Evolutionary conservation across 64 coral and sea anemone species (phyloP).

Genomic region (Pocillopora damicornis): DNA sequence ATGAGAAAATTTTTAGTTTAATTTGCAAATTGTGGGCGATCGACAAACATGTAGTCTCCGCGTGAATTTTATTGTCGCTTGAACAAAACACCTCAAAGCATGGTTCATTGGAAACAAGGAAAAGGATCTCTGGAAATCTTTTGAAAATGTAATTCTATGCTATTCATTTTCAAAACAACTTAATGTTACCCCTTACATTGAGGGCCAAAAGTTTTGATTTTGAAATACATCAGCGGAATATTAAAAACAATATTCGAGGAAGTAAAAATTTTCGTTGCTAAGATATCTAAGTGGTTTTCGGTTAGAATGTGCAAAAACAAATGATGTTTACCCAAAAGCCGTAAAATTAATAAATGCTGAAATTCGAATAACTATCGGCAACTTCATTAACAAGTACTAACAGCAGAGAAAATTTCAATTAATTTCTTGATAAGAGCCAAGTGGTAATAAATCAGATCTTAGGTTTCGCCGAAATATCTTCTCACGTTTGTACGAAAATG

Average conservation of each 20-base stretch:
- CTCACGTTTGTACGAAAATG: background rate
- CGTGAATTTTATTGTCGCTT: background rate
- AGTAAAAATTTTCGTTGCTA: background rate
- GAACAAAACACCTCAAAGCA: background rate
- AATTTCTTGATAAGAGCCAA: conserved; percentile 27
- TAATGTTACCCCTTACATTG: background rate
- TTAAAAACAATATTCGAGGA: background rate
- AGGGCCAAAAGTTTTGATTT: background rate
- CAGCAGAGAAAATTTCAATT: conserved; percentile 34
- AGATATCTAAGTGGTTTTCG: conserved; percentile 6
- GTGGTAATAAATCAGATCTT: background rate
- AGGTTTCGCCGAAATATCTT: background rate
- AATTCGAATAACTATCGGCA: conserved; percentile 16
- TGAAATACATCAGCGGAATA: background rate
- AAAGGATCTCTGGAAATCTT: background rate
- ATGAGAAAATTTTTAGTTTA: conserved; percentile 19
- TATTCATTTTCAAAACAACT: conserved; percentile 6
- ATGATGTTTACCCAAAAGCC: conserved; percentile 20
- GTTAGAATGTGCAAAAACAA: conserved; percentile 34
- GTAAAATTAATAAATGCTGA: conserved; percentile 40
- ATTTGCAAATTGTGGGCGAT: conserved; percentile 23
- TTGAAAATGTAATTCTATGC: background rate
- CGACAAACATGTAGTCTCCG: background rate
- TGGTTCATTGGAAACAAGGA: background rate
- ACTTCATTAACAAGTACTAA: conserved; percentile 38